phyloP scores from a whole-genome alignment of 2,888 invertebrate genomes.

The Oscheius myriophilus region DNA sequence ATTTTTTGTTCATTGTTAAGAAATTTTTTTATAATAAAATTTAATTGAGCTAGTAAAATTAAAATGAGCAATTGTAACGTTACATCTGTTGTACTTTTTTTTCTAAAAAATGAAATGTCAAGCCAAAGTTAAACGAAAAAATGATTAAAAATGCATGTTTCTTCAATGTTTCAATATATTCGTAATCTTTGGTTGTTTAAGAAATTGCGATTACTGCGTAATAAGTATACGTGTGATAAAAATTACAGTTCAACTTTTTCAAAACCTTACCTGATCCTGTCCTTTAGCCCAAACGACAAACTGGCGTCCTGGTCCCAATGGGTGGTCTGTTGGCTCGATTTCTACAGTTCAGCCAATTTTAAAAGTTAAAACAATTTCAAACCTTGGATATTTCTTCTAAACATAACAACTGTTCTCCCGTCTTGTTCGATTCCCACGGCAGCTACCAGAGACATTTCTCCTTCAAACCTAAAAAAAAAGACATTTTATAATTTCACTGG shows the following conservation, averaged over 20 bases:
- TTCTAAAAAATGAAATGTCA: too few species aligned
- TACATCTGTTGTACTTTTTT: too few species aligned
- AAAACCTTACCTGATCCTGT: conserved; percentile 38
- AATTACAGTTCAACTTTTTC: not conserved
- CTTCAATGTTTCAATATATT: too few species aligned
- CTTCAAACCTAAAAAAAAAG: conserved; percentile 53
- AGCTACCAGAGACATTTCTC: conserved; percentile 64
- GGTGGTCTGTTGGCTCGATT: conserved; percentile 69
- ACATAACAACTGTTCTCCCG: conserved; percentile 66
- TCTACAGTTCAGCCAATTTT: conserved; percentile 51
- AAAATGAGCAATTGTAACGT: too few species aligned
- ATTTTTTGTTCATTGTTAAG: too few species aligned
- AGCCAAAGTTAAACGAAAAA: too few species aligned
- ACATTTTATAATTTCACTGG: not conserved
- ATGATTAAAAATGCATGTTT: too few species aligned
- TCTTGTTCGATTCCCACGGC: conserved; percentile 63
- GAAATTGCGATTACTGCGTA: too few species aligned
- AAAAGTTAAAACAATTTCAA: not conserved
- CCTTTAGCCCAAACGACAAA: conserved; percentile 66
- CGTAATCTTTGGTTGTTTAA: too few species aligned
- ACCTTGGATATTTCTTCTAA: conserved; percentile 61
- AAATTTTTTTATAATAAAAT: conserved; percentile 10
- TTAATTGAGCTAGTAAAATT: too few species aligned
- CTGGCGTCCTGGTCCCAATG: conserved; percentile 62
- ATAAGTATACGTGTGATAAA: too few species aligned